These are phyloP conservation scores for Paracentrotus lividus DNA, from an alignment of 53 echinoderm and acorn worm species.

Conservation along the genomic window DNA sequence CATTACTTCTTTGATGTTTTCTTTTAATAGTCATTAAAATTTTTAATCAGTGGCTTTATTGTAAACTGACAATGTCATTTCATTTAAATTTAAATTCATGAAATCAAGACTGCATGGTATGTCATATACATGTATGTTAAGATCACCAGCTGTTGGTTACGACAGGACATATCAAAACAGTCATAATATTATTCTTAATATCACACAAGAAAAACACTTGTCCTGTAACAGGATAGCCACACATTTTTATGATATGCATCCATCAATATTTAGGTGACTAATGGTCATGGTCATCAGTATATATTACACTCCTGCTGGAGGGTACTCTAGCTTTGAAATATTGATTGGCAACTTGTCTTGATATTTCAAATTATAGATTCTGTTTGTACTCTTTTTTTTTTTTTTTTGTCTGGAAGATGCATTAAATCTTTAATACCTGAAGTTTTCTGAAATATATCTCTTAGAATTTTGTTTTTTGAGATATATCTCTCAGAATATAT, in stretches of 20 bases:
- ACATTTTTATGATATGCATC: conserved; percentile 25
- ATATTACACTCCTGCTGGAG: background rate
- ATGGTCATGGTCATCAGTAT: background rate
- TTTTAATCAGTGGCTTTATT: no score
- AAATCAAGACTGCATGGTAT: no score
- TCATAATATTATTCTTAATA: background rate
- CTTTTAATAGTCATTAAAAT: no score
- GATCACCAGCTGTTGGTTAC: background rate
- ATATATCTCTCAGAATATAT: background rate
- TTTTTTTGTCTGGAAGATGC: no score
- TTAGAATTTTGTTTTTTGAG: background rate
- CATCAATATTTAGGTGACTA: background rate
- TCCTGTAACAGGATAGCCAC: background rate
- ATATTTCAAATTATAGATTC: background rate
- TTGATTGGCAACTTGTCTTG: background rate
- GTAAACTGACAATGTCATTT: no score
- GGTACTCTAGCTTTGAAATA: background rate
- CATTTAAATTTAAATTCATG: no score
- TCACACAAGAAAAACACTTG: background rate
- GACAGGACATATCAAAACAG: background rate
- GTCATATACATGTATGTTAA: no score
- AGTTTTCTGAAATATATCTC: background rate
- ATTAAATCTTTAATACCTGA: no score
- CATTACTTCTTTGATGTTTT: no score
- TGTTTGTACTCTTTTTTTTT: background rate